These are phyloP conservation scores for Poeciliopsis turrubarensis DNA, from an alignment of 2,113 vertebrate genomes.

Conservation along the genomic window DNA sequence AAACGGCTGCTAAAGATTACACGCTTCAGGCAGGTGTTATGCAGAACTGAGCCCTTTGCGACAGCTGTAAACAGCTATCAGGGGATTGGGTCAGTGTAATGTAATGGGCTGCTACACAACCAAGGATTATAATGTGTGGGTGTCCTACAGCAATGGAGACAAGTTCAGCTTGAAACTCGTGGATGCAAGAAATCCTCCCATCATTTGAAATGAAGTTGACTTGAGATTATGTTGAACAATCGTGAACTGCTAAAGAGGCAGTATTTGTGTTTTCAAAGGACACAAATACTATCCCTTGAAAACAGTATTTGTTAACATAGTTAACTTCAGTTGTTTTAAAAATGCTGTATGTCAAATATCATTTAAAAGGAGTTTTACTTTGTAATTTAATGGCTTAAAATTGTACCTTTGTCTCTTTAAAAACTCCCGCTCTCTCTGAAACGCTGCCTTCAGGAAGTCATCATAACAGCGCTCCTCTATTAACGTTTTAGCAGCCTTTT, in stretches of 20 bases:
- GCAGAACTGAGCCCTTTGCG: conserved; percentile 45
- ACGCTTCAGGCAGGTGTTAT: conserved; percentile 65
- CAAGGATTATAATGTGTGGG: conserved; percentile 23
- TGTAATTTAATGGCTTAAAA: too few species aligned
- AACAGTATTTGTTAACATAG: too few species aligned
- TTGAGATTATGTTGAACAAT: not conserved
- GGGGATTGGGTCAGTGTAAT: conserved; percentile 41
- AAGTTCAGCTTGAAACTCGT: not conserved
- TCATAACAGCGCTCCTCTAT: too few species aligned
- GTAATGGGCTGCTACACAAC: conserved; percentile 44
- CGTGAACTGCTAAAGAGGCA: not conserved
- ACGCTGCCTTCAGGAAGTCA: too few species aligned
- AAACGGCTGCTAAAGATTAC: conserved; percentile 68
- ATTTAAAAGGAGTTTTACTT: too few species aligned
- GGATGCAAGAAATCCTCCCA: conserved; percentile 14
- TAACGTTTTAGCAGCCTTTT: too few species aligned
- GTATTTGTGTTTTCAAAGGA: too few species aligned
- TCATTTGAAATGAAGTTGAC: conserved; percentile 6
- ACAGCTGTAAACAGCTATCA: conserved; percentile 73
- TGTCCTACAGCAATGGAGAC: conserved; percentile 15
- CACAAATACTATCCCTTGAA: too few species aligned
- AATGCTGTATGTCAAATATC: too few species aligned
- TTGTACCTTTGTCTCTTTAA: too few species aligned
- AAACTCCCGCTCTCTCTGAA: too few species aligned
- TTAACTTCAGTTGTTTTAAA: too few species aligned